Evolutionary conservation across 1,140 invertebrate genomes (phyloP).

Genomic region (Chrysoperla carnea): DNA sequence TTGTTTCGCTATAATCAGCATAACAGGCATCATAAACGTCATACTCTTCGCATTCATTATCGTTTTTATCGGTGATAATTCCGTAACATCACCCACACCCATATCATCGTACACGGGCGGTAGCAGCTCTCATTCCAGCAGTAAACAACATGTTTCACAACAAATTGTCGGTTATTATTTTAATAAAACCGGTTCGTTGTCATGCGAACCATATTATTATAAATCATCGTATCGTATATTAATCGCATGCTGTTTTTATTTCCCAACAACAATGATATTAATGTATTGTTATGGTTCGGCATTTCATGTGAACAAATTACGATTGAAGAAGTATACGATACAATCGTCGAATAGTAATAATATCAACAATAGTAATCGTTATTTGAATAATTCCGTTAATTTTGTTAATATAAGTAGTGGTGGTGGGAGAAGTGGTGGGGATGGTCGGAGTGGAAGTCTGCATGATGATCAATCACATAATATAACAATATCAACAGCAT

Average conservation of each 20-base stretch:
- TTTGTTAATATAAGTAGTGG: too few relatives aligned
- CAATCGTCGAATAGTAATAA: too few relatives aligned
- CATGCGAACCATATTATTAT: constrained; percentile 71
- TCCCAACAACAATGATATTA: constrained; percentile 73
- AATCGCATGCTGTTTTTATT: constrained; percentile 69
- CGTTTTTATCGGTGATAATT: constrained; percentile 38
- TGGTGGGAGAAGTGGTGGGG: too few relatives aligned
- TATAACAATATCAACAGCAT: too few relatives aligned
- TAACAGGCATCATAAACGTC: constrained; percentile 65
- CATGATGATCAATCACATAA: too few relatives aligned
- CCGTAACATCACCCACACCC: neutral
- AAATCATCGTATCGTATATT: constrained; percentile 57
- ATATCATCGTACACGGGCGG: too few relatives aligned
- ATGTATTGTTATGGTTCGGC: constrained; percentile 82
- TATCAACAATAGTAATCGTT: too few relatives aligned
- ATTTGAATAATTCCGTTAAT: too few relatives aligned
- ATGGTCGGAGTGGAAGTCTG: too few relatives aligned
- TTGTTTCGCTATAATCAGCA: constrained; percentile 60
- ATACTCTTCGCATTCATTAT: constrained; percentile 62
- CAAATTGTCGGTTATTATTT: constrained; percentile 50
- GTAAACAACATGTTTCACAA: neutral
- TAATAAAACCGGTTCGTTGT: constrained; percentile 64
- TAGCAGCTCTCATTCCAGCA: neutral
- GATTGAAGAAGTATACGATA: constrained; percentile 33
- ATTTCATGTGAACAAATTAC: constrained; percentile 67